phyloP scores from a whole-genome alignment of 2,888 invertebrate genomes.

The Rhagonycha fulva region DNA sequence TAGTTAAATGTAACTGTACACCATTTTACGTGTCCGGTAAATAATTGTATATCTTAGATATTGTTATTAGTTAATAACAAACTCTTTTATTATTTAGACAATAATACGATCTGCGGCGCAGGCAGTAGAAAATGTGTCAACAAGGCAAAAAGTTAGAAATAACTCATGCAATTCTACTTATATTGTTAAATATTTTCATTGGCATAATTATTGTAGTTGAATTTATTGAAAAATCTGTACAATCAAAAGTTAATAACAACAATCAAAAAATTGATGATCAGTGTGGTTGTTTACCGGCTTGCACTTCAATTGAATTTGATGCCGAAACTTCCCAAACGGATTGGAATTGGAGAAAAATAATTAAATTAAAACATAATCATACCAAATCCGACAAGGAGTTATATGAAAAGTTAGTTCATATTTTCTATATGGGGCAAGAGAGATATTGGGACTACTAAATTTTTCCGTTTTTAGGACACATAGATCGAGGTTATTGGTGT shows the following conservation, averaged over 20 bases:
- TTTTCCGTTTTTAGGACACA: constrained; percentile 41
- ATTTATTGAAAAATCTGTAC: neutral
- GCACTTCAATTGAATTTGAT: constrained; percentile 4
- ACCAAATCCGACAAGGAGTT: neutral
- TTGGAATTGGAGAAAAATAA: constrained; percentile 4
- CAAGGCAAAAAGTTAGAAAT: constrained; percentile 9
- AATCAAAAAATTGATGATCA: neutral
- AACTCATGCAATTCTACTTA: neutral
- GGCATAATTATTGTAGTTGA: neutral
- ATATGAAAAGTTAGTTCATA: neutral
- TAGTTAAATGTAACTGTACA: constrained; percentile 1
- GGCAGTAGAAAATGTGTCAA: neutral
- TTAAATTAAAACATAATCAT: neutral
- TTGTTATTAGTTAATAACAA: neutral
- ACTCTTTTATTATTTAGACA: neutral
- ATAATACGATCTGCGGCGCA: neutral
- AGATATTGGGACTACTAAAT: neutral
- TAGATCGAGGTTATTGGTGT: constrained; percentile 62
- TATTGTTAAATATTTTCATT: neutral
- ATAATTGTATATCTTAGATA: neutral
- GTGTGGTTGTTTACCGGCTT: constrained; percentile 10
- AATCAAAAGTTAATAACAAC: neutral
- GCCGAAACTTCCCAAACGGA: constrained; percentile 5
- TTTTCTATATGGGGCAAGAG: neutral
- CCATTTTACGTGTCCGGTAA: constrained; percentile 2